phyloP scores from a whole-genome alignment of 2,797 vertebrate species.

The Helostoma temminkii region DNA sequence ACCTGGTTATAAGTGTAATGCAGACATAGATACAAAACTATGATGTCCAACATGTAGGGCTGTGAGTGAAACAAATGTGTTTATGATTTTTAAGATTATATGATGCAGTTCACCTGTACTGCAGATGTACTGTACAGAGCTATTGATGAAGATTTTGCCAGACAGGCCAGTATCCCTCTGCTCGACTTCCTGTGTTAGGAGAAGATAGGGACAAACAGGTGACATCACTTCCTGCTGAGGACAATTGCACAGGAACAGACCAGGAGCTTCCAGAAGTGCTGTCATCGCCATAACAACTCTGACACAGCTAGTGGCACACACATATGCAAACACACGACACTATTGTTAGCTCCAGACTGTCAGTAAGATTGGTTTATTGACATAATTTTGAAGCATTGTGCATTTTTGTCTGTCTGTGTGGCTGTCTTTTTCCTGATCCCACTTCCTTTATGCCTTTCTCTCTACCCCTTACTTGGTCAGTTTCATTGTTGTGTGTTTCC shows the following conservation, averaged over 20 bases:
- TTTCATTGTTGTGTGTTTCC: slow-evolving; percentile 27
- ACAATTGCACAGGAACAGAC: slow-evolving; percentile 80
- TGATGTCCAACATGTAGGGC: too few relatives aligned
- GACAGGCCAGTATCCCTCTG: slow-evolving; percentile 44
- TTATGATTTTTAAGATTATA: not conserved
- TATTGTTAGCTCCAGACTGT: slow-evolving; percentile 73
- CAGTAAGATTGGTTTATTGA: slow-evolving; percentile 72
- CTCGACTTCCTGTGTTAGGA: slow-evolving; percentile 78
- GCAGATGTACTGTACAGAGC: slow-evolving; percentile 9
- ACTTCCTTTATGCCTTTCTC: slow-evolving; percentile 49
- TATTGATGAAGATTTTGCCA: slow-evolving; percentile 11
- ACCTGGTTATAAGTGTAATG: too few relatives aligned
- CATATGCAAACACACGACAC: slow-evolving; percentile 42
- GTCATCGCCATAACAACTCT: slow-evolving; percentile 74
- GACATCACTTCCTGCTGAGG: slow-evolving; percentile 80
- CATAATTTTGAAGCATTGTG: slow-evolving; percentile 65
- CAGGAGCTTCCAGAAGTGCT: slow-evolving; percentile 60
- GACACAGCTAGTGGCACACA: slow-evolving; percentile 38
- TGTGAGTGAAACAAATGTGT: too few relatives aligned
- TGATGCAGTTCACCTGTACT: not conserved
- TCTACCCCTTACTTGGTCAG: slow-evolving; percentile 32
- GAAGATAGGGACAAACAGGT: slow-evolving; percentile 76
- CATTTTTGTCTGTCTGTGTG: slow-evolving; percentile 53
- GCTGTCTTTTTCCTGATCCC: slow-evolving; percentile 37
- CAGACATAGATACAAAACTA: too few relatives aligned